Percentiles rank a stretch among this genome's conserved stretches.
These are phyloP conservation scores for Bombyx huttoni DNA, from an alignment of 2,888 invertebrate species.

Conservation along the genomic window DNA sequence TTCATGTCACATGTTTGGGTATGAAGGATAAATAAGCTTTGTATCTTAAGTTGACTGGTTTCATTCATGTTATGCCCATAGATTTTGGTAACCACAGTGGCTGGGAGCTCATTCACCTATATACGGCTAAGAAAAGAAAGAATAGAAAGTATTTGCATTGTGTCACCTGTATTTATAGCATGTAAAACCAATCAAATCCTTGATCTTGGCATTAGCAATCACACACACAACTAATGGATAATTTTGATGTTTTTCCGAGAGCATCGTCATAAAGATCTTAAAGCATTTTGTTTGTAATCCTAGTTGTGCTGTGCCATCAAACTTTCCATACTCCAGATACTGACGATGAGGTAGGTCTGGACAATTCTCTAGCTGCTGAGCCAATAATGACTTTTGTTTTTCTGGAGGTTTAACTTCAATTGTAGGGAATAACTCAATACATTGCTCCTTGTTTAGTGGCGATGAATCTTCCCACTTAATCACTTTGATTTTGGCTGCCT, in stretches of 20 bases:
- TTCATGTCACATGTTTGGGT: background rate
- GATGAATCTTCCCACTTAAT: constrained; percentile 78
- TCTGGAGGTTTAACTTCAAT: constrained; percentile 37
- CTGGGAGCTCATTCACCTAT: no score
- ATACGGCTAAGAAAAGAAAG: no score
- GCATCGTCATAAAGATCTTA: constrained; percentile 91
- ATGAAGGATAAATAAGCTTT: no score
- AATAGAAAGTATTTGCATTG: no score
- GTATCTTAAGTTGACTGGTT: no score
- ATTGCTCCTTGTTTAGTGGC: constrained; percentile 69
- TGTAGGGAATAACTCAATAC: constrained; percentile 72
- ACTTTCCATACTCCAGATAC: constrained; percentile 91
- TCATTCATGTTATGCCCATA: no score
- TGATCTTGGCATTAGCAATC: constrained; percentile 86
- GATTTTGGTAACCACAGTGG: no score
- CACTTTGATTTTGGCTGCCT: constrained; percentile 82
- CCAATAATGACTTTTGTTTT: constrained; percentile 75
- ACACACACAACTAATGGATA: constrained; percentile 89
- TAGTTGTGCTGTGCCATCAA: constrained; percentile 89
- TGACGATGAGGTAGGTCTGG: constrained; percentile 87
- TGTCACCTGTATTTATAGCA: constrained; percentile 85
- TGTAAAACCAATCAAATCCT: constrained; percentile 92
- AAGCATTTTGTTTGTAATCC: constrained; percentile 86
- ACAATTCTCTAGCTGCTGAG: constrained; percentile 82
- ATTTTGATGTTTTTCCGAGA: constrained; percentile 83